Base-by-base conservation (phyloP, 2,888 invertebrate genomes). In the Anthrax anthrax region DNA sequence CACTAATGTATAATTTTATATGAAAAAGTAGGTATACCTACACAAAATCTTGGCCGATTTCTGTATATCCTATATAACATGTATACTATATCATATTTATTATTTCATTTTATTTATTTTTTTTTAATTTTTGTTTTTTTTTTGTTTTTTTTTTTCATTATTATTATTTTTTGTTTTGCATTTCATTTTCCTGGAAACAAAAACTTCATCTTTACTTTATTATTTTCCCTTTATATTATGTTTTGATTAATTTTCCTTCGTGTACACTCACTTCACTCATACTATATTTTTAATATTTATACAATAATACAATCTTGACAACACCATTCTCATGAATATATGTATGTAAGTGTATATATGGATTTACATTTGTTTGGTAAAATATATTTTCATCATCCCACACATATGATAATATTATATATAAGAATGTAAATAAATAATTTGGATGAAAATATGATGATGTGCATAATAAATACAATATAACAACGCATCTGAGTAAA, bases 221-320 rank as follows among this genome's bases (percentile, higher is more conserved):
- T 63, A 63, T 64, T 65, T 64, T 65, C 63, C n/a, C 62, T 65
- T 65, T 65, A 65, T 65, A 48, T 60, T 64, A 65, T 65, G 65
- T 65, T 65, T 65, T 65, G 65, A 65, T 65, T 65, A 63, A 63
- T 63, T 63, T 63, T 62, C 58, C 59, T 52, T 51, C 54, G 47
- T 47, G 45, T 40, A 50, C 47, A 51, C 46, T 39, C 46, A 44
- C 36, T 12, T 36, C 4, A 8, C 36, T 16, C 16, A 16, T 14
- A 2, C 13, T 12, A 34, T n/a, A n/a, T n/a, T n/a, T n/a, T n/a
- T n/a, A n/a, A n/a, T n/a, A n/a, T n/a, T n/a, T n/a, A n/a, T n/a
- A n/a, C n/a, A n/a, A n/a, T n/a, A n/a, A n/a, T n/a, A n/a, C n/a
- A n/a, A n/a, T n/a, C n/a, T n/a, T n/a, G n/a, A n/a, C n/a, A n/a